These are phyloP conservation scores for Lethocerus indicus DNA, from an alignment of 1,140 invertebrate species.

Conservation along the genomic window DNA sequence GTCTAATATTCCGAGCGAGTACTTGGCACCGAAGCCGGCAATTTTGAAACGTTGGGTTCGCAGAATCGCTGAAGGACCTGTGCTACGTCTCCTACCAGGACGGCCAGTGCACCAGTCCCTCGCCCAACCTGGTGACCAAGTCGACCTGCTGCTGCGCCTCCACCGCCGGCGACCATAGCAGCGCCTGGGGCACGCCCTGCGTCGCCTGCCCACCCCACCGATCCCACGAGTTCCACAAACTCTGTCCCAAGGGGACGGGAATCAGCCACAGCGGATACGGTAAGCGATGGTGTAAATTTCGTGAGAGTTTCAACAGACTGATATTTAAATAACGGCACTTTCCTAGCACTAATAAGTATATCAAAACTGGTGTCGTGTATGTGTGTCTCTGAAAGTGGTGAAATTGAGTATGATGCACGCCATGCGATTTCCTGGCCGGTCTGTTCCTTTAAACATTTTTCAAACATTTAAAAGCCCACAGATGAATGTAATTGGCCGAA, in stretches of 20 bases:
- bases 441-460: too few species aligned
- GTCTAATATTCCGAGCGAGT: too few species aligned
- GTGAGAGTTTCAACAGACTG: too few species aligned
- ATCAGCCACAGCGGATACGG: conserved; percentile 67
- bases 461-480: too few species aligned
- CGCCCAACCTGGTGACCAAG: conserved; percentile 54
- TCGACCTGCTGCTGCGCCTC: conserved; percentile 73
- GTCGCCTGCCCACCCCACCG: conserved; percentile 55
- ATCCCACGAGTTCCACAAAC: conserved; percentile 46
- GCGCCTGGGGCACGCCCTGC: conserved; percentile 70
- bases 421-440: too few species aligned
- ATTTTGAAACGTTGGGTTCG: conserved; percentile 9
- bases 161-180: conserved; percentile 46
- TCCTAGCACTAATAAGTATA: too few species aligned
- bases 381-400: too few species aligned
- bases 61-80: conserved; percentile 62
- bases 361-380: too few species aligned
- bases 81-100: conserved; percentile 67
- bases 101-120: conserved; percentile 62
- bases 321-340: too few species aligned
- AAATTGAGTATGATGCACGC: too few species aligned
- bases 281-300: conserved; percentile 25
- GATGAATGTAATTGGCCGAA: too few species aligned
- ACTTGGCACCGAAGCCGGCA: too few species aligned
- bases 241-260: conserved; percentile 65